A percentile compares a stretch with the other conserved stretches of the same genome.
phyloP scores from a whole-genome alignment of 2,113 vertebrate species.

The Ictidomys tridecemlineatus region DNA sequence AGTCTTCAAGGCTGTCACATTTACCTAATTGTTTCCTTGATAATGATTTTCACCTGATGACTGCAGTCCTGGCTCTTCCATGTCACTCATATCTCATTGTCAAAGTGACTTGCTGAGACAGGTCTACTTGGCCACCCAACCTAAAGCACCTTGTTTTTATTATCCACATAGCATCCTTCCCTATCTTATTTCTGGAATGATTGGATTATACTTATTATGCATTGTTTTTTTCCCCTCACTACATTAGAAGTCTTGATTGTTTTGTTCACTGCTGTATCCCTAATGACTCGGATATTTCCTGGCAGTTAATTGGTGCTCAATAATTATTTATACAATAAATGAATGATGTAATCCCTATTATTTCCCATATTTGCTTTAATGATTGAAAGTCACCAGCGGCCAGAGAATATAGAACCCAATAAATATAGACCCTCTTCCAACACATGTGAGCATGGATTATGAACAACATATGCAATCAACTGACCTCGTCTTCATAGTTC shows the following conservation, averaged over 20 bases:
- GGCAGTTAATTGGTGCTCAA: slow-evolving; percentile 28
- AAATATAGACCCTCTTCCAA: background rate
- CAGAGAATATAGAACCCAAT: slow-evolving; percentile 3
- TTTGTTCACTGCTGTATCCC: background rate
- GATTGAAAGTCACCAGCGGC: slow-evolving; percentile 39
- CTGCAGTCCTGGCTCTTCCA: background rate
- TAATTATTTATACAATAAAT: slow-evolving; percentile 62
- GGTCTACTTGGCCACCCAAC: slow-evolving; percentile 28
- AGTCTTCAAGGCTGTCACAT: background rate
- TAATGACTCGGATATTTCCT: slow-evolving; percentile 45
- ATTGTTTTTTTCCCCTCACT: background rate
- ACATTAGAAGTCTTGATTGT: background rate
- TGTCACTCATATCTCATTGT: slow-evolving; percentile 15
- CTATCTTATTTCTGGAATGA: slow-evolving; percentile 28
- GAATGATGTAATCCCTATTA: slow-evolving; percentile 18
- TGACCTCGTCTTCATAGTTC: background rate
- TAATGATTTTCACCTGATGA: background rate
- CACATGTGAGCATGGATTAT: background rate
- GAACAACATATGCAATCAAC: slow-evolving; percentile 6
- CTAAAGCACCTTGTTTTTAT: slow-evolving; percentile 25
- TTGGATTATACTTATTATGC: background rate
- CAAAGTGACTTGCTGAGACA: slow-evolving; percentile 53
- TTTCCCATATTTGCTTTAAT: slow-evolving; percentile 44
- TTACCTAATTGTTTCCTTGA: background rate
- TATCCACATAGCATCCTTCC: background rate